Evolutionary conservation across 37 sponge, comb jelly and placozoan species (phyloP).

Genomic region (Corticium candelabrum): DNA sequence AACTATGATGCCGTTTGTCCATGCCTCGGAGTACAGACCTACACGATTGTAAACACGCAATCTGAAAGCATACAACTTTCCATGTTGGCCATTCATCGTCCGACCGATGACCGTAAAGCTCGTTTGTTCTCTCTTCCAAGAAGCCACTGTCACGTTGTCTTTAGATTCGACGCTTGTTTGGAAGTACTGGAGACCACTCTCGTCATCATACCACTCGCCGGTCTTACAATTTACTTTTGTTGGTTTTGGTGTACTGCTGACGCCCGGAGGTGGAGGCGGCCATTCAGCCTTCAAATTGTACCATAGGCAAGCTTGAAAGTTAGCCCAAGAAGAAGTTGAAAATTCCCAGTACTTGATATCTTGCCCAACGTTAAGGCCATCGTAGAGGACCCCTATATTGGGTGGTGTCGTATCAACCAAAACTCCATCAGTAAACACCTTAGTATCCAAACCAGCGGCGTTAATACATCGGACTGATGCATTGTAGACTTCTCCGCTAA

Average conservation of each 20-base stretch:
- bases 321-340: not conserved
- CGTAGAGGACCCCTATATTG: not conserved
- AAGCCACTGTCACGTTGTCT: not conserved
- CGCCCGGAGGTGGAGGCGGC: no score
- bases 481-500: not conserved
- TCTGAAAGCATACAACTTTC: not conserved
- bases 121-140: not conserved
- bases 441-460: not conserved
- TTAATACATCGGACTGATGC: not conserved
- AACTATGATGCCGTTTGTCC: constrained; percentile 49
- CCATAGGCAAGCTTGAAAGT: not conserved
- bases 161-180: not conserved
- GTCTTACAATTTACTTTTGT: not conserved
- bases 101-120: not conserved
- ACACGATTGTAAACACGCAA: not conserved
- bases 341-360: constrained; percentile 6
- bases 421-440: not conserved
- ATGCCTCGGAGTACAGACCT: not conserved
- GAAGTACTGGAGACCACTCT: not conserved
- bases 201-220: not conserved
- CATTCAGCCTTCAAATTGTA: not conserved
- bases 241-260: not conserved
- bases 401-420: constrained; percentile 1
- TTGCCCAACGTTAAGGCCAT: not conserved
- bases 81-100: not conserved